Base-by-base conservation (phyloP, 1,140 invertebrate species). In the Atta colombica region DNA sequence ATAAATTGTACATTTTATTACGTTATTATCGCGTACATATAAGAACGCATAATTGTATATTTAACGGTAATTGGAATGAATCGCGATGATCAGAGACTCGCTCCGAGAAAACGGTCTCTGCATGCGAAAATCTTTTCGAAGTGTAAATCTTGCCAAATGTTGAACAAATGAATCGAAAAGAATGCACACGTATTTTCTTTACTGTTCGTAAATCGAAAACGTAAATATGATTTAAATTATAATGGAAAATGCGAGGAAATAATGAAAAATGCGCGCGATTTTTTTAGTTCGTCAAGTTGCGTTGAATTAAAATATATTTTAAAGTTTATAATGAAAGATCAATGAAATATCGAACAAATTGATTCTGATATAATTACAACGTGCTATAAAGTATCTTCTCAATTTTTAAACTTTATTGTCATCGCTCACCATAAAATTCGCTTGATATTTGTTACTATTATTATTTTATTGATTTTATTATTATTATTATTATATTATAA, bases 371-470 rank as follows among this genome's bases (percentile, higher is more conserved):
- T 61, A 28, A 75, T 39, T 21, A 7, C 53, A 66, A 77, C 49
- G 14, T 53, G 28, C 49, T 78, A 31, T n/a, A 55, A 77, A 87
- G 25, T 89, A 60, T 90, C 55, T 89, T 87, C 63, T 78, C 53
- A 89, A 85, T 65, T 78, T 39, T 63, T 45, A 45, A 45, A 45
- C 58, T 25, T 21, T 88, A 85, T 80, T 82, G 77, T 66, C 88
- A 87, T 90, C 55, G 86, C 88, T 78, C 63, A 90, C 60, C 60
- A 75, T 80, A 61, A 87, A 90, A 75, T 63, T 78, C 18, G 86
- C 86, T 88, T 90, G 58, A 90, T 80, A 74, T 90, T 90, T 90
- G 86, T 90, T 88, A 85, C 68, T 80, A 84, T 84, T 87, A 89
- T 88, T 85, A 87, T 89, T 82, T 87, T 82, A 88, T 84, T 87